Base-by-base conservation (phyloP, 2,113 vertebrate genomes). In the Amia ocellicauda region DNA sequence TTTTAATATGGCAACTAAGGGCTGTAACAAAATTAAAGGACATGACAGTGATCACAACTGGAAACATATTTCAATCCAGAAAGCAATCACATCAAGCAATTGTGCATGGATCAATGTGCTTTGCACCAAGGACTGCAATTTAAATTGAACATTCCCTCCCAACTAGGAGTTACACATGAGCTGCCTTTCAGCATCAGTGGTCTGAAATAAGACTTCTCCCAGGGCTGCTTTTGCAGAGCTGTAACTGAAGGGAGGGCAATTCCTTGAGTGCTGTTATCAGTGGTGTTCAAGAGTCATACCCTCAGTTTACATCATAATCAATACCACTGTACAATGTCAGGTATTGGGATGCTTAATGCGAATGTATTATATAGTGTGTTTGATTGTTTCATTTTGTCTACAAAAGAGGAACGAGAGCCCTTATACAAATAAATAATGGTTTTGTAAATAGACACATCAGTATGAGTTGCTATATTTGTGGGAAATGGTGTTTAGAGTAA, bases 201-300 rank as follows among this genome's bases (percentile, higher is more conserved):
- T 60, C 47, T 19, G 28, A 41, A 36, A 68, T 49, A 24, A 70
- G 59, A 28, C 49, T 70, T 73, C 74, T 69, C 70, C 66, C 52
- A 67, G 68, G 65, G 72, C 56, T 58, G 52, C 64, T 64, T 72
- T 62, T 68, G 71, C 71, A 74, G 77, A 80, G 74, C 78, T 78
- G 72, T 64, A 36, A 11, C 5, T 36, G 58, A 71, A 63, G 28
- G 17, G 71, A 50, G 81, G 76, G 83, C 42, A 84, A 81, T 78
- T 75, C 70, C 43, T 66, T 56, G 54, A 70, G 69, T 66, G 58
- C 62, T 70, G 59, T 69, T 58, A 36, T 43, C 70, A 66, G 65
- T 63, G 57, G 70, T 50, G 53, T 23, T 3, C 50, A 63, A 72
- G 71, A 55, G 61, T 52, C 58, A 66, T 23, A 64, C 49, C 28